A percentile compares a stretch with the other conserved stretches of the same genome.
phyloP scores from a whole-genome alignment of 2,113 vertebrate genomes.

The Coreoperca whiteheadi region DNA sequence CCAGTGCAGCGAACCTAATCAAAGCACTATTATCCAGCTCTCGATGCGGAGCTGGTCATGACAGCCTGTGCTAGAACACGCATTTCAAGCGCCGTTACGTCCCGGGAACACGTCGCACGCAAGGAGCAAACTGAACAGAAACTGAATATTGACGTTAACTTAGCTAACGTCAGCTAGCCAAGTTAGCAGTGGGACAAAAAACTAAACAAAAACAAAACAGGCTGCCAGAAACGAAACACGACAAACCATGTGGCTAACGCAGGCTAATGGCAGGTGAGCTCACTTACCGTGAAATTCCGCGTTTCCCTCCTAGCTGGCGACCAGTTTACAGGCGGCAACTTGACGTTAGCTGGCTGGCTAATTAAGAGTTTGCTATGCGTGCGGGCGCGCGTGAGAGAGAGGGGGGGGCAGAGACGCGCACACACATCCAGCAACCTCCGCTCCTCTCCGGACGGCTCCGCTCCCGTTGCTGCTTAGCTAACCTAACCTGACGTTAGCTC shows the following conservation, averaged over 20 bases:
- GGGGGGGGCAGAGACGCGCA: too few species aligned
- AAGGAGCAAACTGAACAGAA: neutral
- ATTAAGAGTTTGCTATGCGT: neutral
- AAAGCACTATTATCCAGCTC: constrained; percentile 13
- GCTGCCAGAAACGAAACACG: constrained; percentile 30
- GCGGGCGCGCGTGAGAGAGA: neutral
- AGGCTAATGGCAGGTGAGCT: neutral
- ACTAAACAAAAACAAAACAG: too few species aligned
- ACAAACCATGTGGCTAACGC: constrained; percentile 37
- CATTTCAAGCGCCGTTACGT: too few species aligned
- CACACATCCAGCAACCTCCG: constrained; percentile 34
- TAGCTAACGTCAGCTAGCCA: constrained; percentile 52
- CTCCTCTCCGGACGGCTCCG: neutral
- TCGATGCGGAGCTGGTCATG: neutral
- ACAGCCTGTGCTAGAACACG: neutral
- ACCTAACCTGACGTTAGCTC: neutral
- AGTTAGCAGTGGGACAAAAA: constrained; percentile 42
- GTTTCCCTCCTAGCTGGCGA: neutral
- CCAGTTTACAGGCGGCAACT: constrained; percentile 5
- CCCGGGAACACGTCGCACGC: neutral
- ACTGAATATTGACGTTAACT: constrained; percentile 22
- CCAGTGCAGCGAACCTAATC: neutral
- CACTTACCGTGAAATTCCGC: constrained; percentile 29
- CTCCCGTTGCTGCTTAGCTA: constrained; percentile 9
- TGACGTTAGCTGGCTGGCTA: constrained; percentile 24